Evolutionary conservation across 2,797 vertebrate genomes (phyloP).

Genomic region (Anguilla anguilla): DNA sequence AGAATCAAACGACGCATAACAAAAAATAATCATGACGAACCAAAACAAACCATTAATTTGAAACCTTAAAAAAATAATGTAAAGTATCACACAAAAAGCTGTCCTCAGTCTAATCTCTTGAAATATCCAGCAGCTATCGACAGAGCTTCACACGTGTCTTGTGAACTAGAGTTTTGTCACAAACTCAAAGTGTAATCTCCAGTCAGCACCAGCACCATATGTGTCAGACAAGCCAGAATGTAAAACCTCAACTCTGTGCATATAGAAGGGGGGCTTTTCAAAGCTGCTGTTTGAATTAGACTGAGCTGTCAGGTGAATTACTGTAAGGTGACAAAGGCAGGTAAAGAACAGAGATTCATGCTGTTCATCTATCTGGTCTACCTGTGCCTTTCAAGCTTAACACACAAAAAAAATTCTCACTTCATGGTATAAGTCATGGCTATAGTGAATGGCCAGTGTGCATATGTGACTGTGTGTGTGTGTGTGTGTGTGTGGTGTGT

Average conservation of each 20-base stretch:
- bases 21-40: not conserved
- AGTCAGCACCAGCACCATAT: not conserved
- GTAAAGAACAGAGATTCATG: not conserved
- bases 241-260: slow-evolving; percentile 18
- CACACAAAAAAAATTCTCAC: not conserved
- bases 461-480: not conserved
- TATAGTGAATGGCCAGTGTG: not conserved
- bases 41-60: not conserved
- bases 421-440: not conserved
- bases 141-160: not conserved
- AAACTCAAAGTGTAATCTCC: not conserved
- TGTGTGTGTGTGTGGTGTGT: not conserved
- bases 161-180: not conserved
- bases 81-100: not conserved
- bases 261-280: not conserved
- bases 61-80: too few species aligned
- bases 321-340: not conserved
- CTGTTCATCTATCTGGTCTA: not conserved
- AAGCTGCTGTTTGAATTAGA: not conserved
- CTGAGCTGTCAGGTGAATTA: not conserved
- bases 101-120: not conserved
- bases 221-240: not conserved
- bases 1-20: not conserved
- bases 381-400: too few species aligned
- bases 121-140: not conserved